These are phyloP conservation scores for Taeniopygia guttata DNA, from an alignment of 2,797 vertebrate genomes.

Conservation along the genomic window DNA sequence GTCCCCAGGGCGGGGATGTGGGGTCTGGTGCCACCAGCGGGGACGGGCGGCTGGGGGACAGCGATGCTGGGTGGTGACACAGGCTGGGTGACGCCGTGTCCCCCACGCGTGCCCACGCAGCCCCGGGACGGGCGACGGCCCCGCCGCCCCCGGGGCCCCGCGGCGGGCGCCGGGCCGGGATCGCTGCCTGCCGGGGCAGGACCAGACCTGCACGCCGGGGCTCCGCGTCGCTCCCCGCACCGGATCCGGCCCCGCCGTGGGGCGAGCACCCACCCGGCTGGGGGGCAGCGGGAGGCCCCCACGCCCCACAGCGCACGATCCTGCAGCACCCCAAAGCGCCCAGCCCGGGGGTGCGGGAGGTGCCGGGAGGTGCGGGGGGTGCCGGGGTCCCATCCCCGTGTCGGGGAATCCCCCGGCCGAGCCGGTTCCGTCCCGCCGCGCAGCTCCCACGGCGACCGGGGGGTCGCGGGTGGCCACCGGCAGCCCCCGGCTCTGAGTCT, in stretches of 20 bases:
- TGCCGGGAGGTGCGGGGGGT: neutral
- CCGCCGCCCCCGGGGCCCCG: neutral
- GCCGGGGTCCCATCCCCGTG: neutral
- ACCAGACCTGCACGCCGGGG: slow-evolving; percentile 13
- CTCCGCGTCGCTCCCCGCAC: neutral
- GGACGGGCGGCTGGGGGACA: neutral
- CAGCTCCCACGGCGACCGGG: neutral
- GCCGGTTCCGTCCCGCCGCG: neutral
- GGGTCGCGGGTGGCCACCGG: neutral
- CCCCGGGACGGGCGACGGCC: neutral
- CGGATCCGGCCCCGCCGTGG: neutral
- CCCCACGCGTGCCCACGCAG: neutral
- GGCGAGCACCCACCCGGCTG: neutral
- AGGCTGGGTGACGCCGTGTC: neutral
- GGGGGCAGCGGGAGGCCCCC: neutral
- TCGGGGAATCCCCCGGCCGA: neutral
- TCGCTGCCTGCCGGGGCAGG: slow-evolving; percentile 26
- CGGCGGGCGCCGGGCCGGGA: neutral
- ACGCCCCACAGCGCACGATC: neutral
- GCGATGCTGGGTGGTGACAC: too few relatives aligned
- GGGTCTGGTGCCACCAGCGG: neutral
- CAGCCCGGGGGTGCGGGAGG: neutral
- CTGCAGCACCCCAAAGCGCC: neutral
- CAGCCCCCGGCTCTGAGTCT: too few relatives aligned
- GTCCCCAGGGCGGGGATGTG: rapidly evolving